phyloP scores from a whole-genome alignment of 35 echinoderm and acorn worm species.

The Antedon bifida region DNA sequence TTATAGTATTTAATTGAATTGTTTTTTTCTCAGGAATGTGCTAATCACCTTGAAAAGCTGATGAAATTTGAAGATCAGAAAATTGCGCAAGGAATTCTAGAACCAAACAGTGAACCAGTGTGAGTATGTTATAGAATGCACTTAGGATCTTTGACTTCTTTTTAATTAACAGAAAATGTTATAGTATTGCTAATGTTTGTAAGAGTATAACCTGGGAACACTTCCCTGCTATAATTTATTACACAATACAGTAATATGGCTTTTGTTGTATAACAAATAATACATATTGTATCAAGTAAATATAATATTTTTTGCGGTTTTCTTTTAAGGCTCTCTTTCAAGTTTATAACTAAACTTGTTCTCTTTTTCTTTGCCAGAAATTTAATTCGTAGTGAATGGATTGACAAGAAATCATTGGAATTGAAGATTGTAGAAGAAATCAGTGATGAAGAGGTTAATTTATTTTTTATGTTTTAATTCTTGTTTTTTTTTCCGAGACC shows the following conservation, averaged over 20 bases:
- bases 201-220: no score
- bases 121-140: neutral
- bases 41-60: slow-evolving; percentile 9
- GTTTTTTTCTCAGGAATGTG: slow-evolving; percentile 6
- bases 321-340: no score
- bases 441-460: slow-evolving; percentile 44
- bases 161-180: no score
- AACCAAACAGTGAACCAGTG: slow-evolving; percentile 16
- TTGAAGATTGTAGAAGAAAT: slow-evolving; percentile 43
- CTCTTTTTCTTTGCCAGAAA: slow-evolving; percentile 20
- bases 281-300: no score
- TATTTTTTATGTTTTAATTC: neutral
- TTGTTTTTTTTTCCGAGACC: no score
- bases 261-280: no score
- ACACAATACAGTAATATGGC: no score
- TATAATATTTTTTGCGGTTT: no score
- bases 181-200: no score
- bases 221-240: no score
- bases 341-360: no score
- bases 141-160: no score
- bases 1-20: neutral
- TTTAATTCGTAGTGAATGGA: slow-evolving; percentile 59
- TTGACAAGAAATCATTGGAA: slow-evolving; percentile 37
- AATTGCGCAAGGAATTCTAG: slow-evolving; percentile 10
- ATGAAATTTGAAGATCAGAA: slow-evolving; percentile 7